Evolutionary conservation across 2,797 vertebrate species (phyloP).

Genomic region (Acipenser transmontanus): DNA sequence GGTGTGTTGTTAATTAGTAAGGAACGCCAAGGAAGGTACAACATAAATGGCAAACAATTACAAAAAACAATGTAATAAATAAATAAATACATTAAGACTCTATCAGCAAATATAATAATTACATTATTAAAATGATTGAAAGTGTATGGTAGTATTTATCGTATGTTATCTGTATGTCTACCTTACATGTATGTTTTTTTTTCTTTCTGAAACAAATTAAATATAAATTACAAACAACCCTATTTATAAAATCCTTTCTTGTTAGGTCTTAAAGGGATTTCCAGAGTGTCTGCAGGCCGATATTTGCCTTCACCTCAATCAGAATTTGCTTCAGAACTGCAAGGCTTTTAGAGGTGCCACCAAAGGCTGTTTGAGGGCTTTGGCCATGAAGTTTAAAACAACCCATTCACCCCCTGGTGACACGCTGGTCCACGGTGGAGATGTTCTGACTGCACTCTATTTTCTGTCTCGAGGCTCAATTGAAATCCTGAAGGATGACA

Average conservation of each 20-base stretch:
- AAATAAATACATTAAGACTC: not conserved
- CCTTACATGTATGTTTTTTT: not conserved
- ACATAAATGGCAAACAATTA: not conserved
- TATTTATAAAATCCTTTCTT: constrained; percentile 26
- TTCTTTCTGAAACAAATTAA: not conserved
- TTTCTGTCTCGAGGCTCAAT: constrained; percentile 94
- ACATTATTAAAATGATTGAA: not conserved
- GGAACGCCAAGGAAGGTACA: not conserved
- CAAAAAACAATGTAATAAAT: not conserved
- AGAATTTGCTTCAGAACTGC: constrained; percentile 82
- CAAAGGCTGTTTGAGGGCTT: constrained; percentile 92
- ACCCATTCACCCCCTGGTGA: constrained; percentile 95
- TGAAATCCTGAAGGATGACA: constrained; percentile 95
- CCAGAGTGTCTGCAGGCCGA: constrained; percentile 98
- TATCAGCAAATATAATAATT: not conserved
- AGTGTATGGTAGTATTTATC: constrained; percentile 3
- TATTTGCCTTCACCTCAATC: constrained; percentile 96
- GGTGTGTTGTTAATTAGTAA: no score
- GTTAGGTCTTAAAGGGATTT: constrained; percentile 94
- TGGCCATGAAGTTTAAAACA: constrained; percentile 96
- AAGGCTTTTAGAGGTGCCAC: constrained; percentile 91
- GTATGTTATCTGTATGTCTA: not conserved
- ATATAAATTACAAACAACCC: not conserved
- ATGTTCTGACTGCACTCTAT: constrained; percentile 91
- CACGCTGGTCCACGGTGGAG: constrained; percentile 89